These are phyloP conservation scores for Anoplophora glabripennis DNA, from an alignment of 1,140 invertebrate genomes.

Conservation along the genomic window DNA sequence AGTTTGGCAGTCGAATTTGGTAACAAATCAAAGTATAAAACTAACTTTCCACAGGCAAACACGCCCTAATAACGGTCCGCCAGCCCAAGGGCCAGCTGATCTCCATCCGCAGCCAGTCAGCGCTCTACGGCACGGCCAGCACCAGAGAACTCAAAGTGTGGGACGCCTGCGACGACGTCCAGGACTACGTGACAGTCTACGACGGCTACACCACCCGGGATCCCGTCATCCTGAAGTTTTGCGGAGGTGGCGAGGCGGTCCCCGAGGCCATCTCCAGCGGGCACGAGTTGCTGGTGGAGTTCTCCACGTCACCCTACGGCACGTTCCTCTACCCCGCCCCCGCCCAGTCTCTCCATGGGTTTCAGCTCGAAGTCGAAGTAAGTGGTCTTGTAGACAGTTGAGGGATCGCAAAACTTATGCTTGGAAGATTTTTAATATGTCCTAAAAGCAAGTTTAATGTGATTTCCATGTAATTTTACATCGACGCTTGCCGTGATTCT, in stretches of 20 bases:
- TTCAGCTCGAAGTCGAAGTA: constrained; percentile 83
- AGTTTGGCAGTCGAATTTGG: too few species aligned
- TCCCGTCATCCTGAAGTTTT: constrained; percentile 85
- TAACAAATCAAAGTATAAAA: too few species aligned
- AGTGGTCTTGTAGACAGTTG: too few species aligned
- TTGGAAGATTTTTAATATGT: too few species aligned
- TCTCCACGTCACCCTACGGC: constrained; percentile 85
- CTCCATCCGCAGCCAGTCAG: constrained; percentile 70
- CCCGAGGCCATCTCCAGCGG: constrained; percentile 80
- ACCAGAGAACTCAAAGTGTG: constrained; percentile 59
- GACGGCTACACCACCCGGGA: constrained; percentile 84
- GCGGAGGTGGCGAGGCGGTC: constrained; percentile 78
- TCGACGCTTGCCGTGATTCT: too few species aligned
- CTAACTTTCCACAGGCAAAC: constrained; percentile 54
- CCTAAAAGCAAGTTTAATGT: too few species aligned
- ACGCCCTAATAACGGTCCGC: constrained; percentile 77
- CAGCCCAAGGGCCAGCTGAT: constrained; percentile 80
- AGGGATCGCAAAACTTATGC: too few species aligned
- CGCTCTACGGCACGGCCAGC: constrained; percentile 52
- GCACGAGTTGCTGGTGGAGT: constrained; percentile 81
- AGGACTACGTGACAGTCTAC: constrained; percentile 86
- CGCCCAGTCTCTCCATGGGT: constrained; percentile 75
- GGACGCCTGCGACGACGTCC: constrained; percentile 81
- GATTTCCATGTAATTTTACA: too few species aligned
- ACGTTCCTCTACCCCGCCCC: constrained; percentile 78